Base-by-base conservation (phyloP, 2,888 invertebrate genomes). In the Dicroscelio sp. region DNA sequence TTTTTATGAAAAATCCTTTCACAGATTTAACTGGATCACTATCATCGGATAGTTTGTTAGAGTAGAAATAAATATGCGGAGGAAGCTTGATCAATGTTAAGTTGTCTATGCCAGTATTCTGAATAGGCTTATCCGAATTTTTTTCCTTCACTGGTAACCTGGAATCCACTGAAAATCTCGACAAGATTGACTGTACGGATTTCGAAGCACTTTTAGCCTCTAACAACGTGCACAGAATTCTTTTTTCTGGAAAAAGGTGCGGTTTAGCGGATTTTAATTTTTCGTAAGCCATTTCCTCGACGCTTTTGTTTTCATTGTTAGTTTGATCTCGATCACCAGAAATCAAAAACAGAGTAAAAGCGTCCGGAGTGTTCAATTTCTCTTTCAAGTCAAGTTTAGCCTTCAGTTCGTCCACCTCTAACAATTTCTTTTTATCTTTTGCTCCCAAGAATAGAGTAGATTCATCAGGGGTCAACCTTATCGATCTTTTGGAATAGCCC, bases 111-210 rank as follows among this genome's bases (percentile, higher is more conserved):
- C 89, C 67, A 58, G 87, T 71, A 27, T 73, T 17, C 1, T 31
- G 23, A 20, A 69, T 58, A 14, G 71, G n/a, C 14, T 86, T 86
- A 38, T 86, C 87, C 30, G 93, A 93, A 10, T 87, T 92, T 14
- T 73, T 94, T 43, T 94, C 94, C 75, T 96, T 96, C 10, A 95
- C 92, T 17, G 95, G 94, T 14, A 96, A 82, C 87, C 94, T 95
- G 0, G 96, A 96, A 55, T 97, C 96, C 2, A 96, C 94, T 0
- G 97, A 96, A 91, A 96, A 97, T 90, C 96, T 93, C 1, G 97
- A 96, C 0, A 97, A 90, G 31, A 97, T 88, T 2, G 96, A 96
- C 23, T 95, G 95, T 12, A 95, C 92, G 3, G 96, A 96, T 71
- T 94, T 94, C 0, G 95, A 95, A 2, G 96, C 96, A 69, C 94